Evolutionary conservation across 2,888 invertebrate genomes (phyloP).

Genomic region (Dasypogon diadema): DNA sequence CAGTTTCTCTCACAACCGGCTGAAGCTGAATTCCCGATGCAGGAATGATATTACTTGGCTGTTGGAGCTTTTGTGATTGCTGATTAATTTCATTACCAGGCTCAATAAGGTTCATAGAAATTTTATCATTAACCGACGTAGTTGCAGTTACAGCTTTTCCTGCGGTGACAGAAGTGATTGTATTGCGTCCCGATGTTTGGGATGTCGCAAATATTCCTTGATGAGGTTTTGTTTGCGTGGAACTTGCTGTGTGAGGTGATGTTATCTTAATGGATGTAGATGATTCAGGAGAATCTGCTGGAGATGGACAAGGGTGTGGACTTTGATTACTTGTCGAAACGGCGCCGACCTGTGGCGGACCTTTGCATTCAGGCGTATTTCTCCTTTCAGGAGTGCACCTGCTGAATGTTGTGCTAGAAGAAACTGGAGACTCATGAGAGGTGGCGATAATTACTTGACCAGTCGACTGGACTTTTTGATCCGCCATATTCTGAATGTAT

Average conservation of each 20-base stretch:
- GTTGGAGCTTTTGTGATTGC: constrained; percentile 38
- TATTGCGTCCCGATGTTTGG: constrained; percentile 82
- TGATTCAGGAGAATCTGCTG: constrained; percentile 67
- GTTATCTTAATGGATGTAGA: constrained; percentile 58
- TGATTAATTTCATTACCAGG: constrained; percentile 37
- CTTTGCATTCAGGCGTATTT: constrained; percentile 72
- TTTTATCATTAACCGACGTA: constrained; percentile 71
- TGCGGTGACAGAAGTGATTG: constrained; percentile 83
- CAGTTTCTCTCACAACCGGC: constrained; percentile 61
- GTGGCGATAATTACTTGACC: constrained; percentile 5
- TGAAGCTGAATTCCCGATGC: constrained; percentile 63
- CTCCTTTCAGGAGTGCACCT: constrained; percentile 68
- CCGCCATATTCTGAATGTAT: constrained; percentile 34
- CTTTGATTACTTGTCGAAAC: constrained; percentile 87
- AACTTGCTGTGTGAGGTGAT: constrained; percentile 69
- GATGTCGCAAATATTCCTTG: constrained; percentile 62
- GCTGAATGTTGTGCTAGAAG: constrained; percentile 69
- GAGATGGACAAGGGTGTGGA: constrained; percentile 76
- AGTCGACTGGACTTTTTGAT: constrained; percentile 24
- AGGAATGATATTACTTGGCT: constrained; percentile 57
- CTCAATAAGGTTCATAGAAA: constrained; percentile 52
- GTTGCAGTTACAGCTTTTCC: constrained; percentile 81
- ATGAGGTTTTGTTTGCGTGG: constrained; percentile 60
- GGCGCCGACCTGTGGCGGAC: constrained; percentile 86
- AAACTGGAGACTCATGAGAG: constrained; percentile 67